These are phyloP conservation scores for Conus ventricosus DNA, from an alignment of 1,140 invertebrate species.

Conservation along the genomic window DNA sequence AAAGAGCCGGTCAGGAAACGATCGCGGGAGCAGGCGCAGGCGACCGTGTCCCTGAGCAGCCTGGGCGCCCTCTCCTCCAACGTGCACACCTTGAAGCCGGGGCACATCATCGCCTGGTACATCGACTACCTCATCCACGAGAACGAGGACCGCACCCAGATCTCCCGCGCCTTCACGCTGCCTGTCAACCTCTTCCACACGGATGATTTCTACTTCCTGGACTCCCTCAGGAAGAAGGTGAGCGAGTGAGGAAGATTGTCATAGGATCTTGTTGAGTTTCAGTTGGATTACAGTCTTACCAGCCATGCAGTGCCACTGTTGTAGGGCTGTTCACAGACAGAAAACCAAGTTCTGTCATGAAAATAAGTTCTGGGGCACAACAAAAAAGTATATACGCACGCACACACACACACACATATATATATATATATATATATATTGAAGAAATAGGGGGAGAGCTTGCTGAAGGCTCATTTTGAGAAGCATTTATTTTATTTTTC, in stretches of 20 bases:
- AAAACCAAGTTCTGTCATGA: no score
- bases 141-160: slow-evolving; percentile 61
- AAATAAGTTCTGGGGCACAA: no score
- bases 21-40: background rate
- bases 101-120: slow-evolving; percentile 53
- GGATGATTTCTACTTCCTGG: slow-evolving; percentile 62
- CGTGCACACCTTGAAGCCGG: slow-evolving; percentile 44
- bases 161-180: slow-evolving; percentile 52
- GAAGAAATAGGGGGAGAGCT: no score
- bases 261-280: no score
- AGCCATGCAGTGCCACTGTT: no score
- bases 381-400: background rate
- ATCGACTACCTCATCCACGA: slow-evolving; percentile 60
- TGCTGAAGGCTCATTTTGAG: no score
- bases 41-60: background rate
- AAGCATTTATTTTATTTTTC: no score
- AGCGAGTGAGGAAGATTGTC: background rate
- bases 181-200: slow-evolving; percentile 58
- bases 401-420: slow-evolving; percentile 10
- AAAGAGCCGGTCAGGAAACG: slow-evolving; percentile 3
- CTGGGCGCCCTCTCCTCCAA: slow-evolving; percentile 36
- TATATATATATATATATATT: no score
- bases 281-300: no score
- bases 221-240: slow-evolving; percentile 50
- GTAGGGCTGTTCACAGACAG: no score